Conservation (phyloP, 2,888 invertebrate species). For the Himalopsyche tibetana region DNA sequence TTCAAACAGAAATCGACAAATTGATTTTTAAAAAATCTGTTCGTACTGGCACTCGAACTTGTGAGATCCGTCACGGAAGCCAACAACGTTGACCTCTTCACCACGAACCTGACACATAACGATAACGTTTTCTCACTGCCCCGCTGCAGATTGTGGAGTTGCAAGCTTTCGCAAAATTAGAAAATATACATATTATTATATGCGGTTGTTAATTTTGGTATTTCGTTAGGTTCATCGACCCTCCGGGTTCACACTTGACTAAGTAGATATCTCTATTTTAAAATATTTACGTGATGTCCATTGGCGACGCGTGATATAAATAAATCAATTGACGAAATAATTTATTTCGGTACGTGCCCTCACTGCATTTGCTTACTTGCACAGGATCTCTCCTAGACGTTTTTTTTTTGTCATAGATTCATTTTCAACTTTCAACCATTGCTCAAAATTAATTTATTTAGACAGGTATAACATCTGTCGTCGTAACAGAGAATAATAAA, state of each 20-base stretch:
- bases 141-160: no score
- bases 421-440: conserved; percentile 2
- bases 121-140: no score
- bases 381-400: conserved; percentile 11
- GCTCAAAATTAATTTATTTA: no score
- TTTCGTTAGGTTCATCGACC: conserved; percentile 59
- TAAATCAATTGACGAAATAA: conserved; percentile 41
- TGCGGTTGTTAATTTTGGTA: conserved; percentile 45
- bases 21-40: no score
- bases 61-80: no score
- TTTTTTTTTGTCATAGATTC: background rate
- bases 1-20: no score
- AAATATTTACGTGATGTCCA: conserved; percentile 49
- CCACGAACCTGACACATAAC: no score
- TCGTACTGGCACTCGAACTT: no score
- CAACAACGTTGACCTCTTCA: no score
- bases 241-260: conserved; percentile 53
- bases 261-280: conserved; percentile 56
- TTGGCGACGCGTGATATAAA: conserved; percentile 49
- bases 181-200: background rate
- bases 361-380: background rate
- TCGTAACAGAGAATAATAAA: no score
- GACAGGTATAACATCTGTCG: no score
- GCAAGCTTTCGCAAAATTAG: background rate
- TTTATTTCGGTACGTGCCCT: conserved; percentile 24